Base-by-base conservation (phyloP, 2,113 vertebrate genomes). In the Hassar affinis region DNA sequence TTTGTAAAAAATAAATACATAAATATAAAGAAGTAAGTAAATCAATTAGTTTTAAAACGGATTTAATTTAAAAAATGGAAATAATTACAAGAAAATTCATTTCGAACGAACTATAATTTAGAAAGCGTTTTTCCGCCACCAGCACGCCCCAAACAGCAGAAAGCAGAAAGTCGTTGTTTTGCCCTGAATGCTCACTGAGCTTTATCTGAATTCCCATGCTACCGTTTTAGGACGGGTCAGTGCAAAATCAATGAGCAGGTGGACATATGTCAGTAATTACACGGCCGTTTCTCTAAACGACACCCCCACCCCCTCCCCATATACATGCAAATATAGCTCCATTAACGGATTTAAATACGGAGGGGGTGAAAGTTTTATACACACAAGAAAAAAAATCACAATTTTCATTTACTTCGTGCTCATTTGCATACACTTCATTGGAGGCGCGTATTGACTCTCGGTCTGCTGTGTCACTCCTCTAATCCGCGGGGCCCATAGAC, bases 181-280 rank as follows among this genome's bases (percentile, higher is more conserved):
- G 93, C 92, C 82, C 91, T 85, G 79, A 89, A 91, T 91, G 88
- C 84, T 95, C 94, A 3, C 93, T 92, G 93, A 93, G 93, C 91
- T 89, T 90, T 88, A 90, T 93, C 91, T 92, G 94, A 94, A 96
- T 98, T 98, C 97, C 97, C 97, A 99, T 96, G 97, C 96, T 95
- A 96, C 95, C 95, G 95, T 97, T 96, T 98, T 97, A 97, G 96
- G 96, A 96, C 96, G 96, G 96, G 97, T 98, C 97, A 98, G 95
- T 97, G 96, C 94, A 94, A 94, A 94, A 95, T 97, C 96, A 98
- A 96, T 95, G 95, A 96, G 94, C 95, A 97, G 96, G 96, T 96
- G 96, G 95, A 94, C 93, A 95, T 94, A 95, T 94, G 95, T 95
- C 94, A 95, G 94, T 95, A 96, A 97, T 97, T 96, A 96, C 95